Evolutionary conservation across 1,140 invertebrate species (phyloP), one percentile per base, ranked within the genome.

Genomic region (Zophobas atratus): DNA sequence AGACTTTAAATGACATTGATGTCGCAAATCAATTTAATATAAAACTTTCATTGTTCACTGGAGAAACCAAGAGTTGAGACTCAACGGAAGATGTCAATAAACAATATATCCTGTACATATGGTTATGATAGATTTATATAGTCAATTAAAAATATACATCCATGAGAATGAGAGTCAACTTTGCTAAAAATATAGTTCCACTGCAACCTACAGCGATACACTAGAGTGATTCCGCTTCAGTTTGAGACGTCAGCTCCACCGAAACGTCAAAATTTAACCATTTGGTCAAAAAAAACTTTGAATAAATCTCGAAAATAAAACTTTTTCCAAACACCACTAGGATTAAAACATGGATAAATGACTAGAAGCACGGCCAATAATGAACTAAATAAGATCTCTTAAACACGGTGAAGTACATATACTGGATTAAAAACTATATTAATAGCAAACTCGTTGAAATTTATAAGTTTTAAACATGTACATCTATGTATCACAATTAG

Each of bases 361-460:
- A 55, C 53, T 55, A 55, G 53, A 20, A 20, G 20, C 20, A 20
- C 20, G 20, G 34, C 2, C 34, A 70, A 1, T 55, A 33, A 73
- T 38, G 32, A 72, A 73, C 71, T 55, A 38, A 73, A 73, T 8
- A 35, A 33, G 35, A 8, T 73, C 49, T 38, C n/a, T 39, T 63
- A 38, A 41, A 32, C 3, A 38, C 20, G 20, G 33, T 36, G n/a
- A 39, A 43, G 6, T 67, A 43, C 60, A 67, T 67, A 51, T 41
- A 56, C 32, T 73, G 5, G 6, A 46, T 72, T 3, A 46, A 32
- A 70, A 55, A 73, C 71, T 73, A 73, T 73, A 73, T 73, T 73
- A 73, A 73, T 73, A 73, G 71, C 71, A 73, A 73, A 72, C 32
- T 60, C 38, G 8, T 60, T 60, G n/a, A 8, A 63, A 35, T 51